Conservation (phyloP, 2,113 vertebrate species). For the Crypturellus undulatus region DNA sequence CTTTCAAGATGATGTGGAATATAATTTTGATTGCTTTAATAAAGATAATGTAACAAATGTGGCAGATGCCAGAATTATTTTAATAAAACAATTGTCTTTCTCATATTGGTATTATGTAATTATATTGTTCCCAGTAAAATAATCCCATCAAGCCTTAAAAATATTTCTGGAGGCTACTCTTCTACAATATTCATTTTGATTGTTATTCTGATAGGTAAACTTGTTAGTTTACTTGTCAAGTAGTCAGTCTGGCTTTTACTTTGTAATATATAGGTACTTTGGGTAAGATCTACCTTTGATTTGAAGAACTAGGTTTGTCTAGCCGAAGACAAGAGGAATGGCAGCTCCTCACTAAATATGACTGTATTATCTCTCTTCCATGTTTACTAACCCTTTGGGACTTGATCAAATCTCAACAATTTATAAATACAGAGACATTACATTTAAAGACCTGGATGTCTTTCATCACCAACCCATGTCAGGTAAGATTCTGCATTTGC, state of each 20-base stretch:
- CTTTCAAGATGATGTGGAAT: conserved; percentile 18
- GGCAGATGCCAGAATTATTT: not conserved
- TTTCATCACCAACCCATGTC: not conserved
- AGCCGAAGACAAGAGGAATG: not conserved
- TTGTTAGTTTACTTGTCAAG: not conserved
- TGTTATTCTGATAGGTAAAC: not conserved
- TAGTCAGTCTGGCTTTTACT: conserved; percentile 20
- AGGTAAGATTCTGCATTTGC: not conserved
- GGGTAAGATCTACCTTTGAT: not conserved
- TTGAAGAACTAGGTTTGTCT: not conserved
- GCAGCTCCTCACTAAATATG: not conserved
- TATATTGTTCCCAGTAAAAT: not conserved
- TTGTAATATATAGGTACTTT: not conserved
- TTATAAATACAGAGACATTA: not conserved
- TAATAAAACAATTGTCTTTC: not conserved
- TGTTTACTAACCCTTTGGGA: not conserved
- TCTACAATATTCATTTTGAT: not conserved
- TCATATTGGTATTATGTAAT: not conserved
- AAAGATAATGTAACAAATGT: not conserved
- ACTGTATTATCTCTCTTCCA: not conserved
- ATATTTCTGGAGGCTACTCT: not conserved
- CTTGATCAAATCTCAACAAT: not conserved
- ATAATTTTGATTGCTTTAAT: conserved; percentile 34
- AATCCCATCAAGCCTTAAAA: not conserved
- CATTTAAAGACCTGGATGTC: not conserved